These are phyloP conservation scores for Apaloderma vittatum DNA, from an alignment of 2,113 vertebrate species.

Conservation along the genomic window DNA sequence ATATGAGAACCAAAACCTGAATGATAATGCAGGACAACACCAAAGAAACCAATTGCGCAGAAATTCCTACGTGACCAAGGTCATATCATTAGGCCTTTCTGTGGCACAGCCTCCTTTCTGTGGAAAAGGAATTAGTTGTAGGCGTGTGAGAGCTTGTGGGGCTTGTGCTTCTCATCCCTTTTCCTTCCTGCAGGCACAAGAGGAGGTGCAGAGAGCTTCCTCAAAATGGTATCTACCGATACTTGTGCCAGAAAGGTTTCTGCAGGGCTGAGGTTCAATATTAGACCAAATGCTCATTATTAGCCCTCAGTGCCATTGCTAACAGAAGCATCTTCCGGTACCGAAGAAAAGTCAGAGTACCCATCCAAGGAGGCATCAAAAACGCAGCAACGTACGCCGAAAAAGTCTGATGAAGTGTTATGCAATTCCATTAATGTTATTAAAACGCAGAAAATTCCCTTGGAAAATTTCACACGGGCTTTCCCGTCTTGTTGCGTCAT, in stretches of 20 bases:
- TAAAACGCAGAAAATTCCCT: constrained; percentile 46
- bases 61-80: background rate
- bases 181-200: background rate
- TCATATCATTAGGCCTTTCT: background rate
- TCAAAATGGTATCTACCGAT: rapidly evolving
- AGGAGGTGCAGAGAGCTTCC: background rate
- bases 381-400: background rate
- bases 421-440: constrained; percentile 8
- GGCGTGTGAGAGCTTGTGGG: background rate
- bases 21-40: rapidly evolving
- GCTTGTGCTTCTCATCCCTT: background rate
- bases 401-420: constrained; percentile 10
- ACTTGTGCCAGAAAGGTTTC: background rate
- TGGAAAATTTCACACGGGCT: constrained; percentile 54
- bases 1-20: background rate
- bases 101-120: background rate
- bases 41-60: background rate
- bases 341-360: background rate
- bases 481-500: background rate
- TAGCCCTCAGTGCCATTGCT: background rate
- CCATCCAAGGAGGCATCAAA: background rate
- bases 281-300: background rate
- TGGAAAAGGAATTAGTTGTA: background rate
- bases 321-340: background rate
- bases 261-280: background rate